A percentile compares a stretch with the other conserved stretches of the same genome.
These are phyloP conservation scores for Notarius lentiginosus DNA, from an alignment of 2,113 vertebrate genomes.

Conservation along the genomic window DNA sequence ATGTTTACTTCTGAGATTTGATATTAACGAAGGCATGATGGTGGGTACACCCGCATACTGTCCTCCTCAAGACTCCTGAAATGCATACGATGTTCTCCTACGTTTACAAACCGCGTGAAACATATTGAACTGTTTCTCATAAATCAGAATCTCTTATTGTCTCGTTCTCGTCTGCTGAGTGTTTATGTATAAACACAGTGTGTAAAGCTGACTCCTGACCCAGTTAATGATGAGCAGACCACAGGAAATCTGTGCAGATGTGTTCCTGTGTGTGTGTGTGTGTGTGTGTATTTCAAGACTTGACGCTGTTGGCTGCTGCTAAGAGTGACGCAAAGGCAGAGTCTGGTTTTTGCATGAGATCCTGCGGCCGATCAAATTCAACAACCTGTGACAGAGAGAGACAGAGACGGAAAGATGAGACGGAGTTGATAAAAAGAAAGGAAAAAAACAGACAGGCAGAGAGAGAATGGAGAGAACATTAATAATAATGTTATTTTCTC, in stretches of 20 bases:
- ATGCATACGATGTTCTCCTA: not conserved
- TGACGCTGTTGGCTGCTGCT: slow-evolving; percentile 68
- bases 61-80: not conserved
- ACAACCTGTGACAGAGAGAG: slow-evolving; percentile 63
- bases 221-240: slow-evolving; percentile 6
- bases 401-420: slow-evolving; percentile 26
- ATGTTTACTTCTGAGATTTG: not conserved
- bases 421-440: not conserved
- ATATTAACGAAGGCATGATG: not conserved
- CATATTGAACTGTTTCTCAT: not conserved
- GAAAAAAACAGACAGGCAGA: not conserved
- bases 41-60: not conserved
- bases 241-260: not conserved
- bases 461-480: not conserved
- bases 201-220: not conserved
- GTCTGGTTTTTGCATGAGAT: slow-evolving; percentile 71
- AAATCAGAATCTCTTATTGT: not conserved
- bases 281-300: slow-evolving; percentile 52
- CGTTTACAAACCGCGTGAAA: not conserved
- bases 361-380: slow-evolving; percentile 76
- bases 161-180: not conserved
- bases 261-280: slow-evolving; percentile 15
- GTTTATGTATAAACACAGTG: slow-evolving; percentile 10
- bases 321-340: slow-evolving; percentile 77
- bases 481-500: not conserved